These are phyloP conservation scores for Gallinago undulata DNA, from an alignment of 2,113 vertebrate genomes.

Conservation along the genomic window DNA sequence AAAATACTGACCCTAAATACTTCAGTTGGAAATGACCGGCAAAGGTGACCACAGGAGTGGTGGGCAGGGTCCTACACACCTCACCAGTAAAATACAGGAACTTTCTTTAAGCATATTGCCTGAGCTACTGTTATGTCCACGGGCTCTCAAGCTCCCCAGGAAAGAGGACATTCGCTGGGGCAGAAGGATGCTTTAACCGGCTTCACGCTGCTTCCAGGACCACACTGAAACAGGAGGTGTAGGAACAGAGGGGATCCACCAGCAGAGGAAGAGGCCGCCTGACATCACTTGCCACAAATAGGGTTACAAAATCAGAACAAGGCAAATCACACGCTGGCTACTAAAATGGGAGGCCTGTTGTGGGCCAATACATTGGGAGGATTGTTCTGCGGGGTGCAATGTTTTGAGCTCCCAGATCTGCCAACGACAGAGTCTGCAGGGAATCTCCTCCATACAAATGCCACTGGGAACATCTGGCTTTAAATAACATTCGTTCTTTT, in stretches of 20 bases:
- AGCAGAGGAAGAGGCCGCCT: conserved; percentile 3
- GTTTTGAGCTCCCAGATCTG: background rate
- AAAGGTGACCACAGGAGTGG: background rate
- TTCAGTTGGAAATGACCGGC: background rate
- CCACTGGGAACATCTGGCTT: conserved; percentile 52
- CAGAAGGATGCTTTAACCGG: background rate
- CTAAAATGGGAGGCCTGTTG: conserved; percentile 11
- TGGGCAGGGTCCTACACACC: background rate
- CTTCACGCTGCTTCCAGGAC: background rate
- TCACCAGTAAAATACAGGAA: accelerated
- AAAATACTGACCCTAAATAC: background rate
- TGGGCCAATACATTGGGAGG: background rate
- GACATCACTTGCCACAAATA: background rate
- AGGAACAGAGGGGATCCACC: background rate
- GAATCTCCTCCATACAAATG: conserved; percentile 17
- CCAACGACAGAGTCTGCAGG: background rate
- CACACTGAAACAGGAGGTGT: background rate
- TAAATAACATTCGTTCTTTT: background rate
- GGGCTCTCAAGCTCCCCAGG: background rate
- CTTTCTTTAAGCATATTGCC: accelerated
- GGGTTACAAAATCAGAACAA: background rate
- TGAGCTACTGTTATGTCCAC: accelerated
- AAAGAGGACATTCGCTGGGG: background rate
- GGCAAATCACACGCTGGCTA: background rate
- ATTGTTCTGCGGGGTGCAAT: background rate